phyloP scores from a whole-genome alignment of 2,888 invertebrate species.

The Coleophora deauratella region DNA sequence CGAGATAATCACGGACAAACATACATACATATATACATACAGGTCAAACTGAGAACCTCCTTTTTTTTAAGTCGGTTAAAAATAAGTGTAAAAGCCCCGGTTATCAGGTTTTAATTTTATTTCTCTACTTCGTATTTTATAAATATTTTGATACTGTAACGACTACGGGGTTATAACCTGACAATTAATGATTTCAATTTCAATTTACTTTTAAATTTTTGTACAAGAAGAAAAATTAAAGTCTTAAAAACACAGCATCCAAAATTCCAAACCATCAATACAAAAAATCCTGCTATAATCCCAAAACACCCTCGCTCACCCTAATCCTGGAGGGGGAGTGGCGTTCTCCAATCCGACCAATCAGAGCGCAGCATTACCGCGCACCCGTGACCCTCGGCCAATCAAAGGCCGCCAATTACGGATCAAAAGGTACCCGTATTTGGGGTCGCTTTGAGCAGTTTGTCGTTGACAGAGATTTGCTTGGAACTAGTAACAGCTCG shows the following conservation, averaged over 20 bases:
- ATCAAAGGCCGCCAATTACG: conserved; percentile 49
- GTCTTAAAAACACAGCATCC: background rate
- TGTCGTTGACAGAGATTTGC: conserved; percentile 32
- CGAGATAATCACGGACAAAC: too few relatives aligned
- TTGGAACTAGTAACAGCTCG: conserved; percentile 6
- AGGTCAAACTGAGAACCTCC: too few relatives aligned
- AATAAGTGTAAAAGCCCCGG: too few relatives aligned
- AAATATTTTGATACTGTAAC: too few relatives aligned
- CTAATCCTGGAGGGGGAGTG: conserved; percentile 48
- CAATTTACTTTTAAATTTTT: too few relatives aligned
- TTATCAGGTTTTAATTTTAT: too few relatives aligned
- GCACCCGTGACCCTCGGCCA: conserved; percentile 38
- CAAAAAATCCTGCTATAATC: conserved; percentile 19
- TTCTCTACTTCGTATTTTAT: too few relatives aligned
- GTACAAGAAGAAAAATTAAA: conserved; percentile 2
- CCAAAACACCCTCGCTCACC: conserved; percentile 26
- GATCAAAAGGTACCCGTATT: conserved; percentile 57
- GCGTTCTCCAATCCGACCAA: conserved; percentile 30
- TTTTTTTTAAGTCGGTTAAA: too few relatives aligned
- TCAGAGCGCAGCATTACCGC: conserved; percentile 21
- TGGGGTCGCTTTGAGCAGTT: conserved; percentile 58
- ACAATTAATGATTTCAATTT: too few relatives aligned
- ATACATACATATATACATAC: too few relatives aligned
- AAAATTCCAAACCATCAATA: conserved; percentile 37
- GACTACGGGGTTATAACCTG: too few relatives aligned